These are phyloP conservation scores for Cylloceria caligata DNA, from an alignment of 2,888 invertebrate species.

Conservation along the genomic window DNA sequence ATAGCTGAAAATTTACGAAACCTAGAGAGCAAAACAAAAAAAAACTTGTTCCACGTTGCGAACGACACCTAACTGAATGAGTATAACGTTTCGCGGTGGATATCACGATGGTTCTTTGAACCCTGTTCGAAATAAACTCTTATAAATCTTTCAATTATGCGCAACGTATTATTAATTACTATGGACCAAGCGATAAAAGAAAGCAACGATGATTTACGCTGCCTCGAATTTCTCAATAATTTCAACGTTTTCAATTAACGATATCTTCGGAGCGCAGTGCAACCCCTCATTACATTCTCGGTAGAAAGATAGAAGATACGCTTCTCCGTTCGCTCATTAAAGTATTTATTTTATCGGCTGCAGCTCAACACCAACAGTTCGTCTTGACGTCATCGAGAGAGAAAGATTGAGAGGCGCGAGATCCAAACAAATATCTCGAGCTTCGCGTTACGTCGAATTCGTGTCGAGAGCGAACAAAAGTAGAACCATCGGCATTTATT, in stretches of 20 bases:
- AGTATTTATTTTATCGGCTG: constrained; percentile 39
- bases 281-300: not conserved
- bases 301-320: constrained; percentile 9
- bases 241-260: constrained; percentile 48
- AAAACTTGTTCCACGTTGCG: constrained; percentile 10
- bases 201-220: constrained; percentile 14
- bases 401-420: constrained; percentile 1
- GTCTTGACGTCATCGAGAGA: constrained; percentile 55
- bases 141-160: constrained; percentile 46
- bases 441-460: constrained; percentile 42
- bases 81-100: not conserved
- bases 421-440: constrained; percentile 42
- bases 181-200: constrained; percentile 9
- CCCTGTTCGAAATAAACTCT: constrained; percentile 39
- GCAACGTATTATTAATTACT: constrained; percentile 48
- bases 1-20: too few relatives aligned
- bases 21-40: constrained; percentile 1
- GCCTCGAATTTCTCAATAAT: constrained; percentile 42
- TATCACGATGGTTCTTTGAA: constrained; percentile 44
- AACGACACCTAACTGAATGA: constrained; percentile 17
- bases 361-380: constrained; percentile 35
- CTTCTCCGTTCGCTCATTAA: constrained; percentile 31
- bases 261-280: constrained; percentile 17
- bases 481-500: constrained; percentile 17
- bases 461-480: constrained; percentile 19